Conservation (phyloP, 2,797 vertebrate species). For the Poeciliopsis turneri region DNA sequence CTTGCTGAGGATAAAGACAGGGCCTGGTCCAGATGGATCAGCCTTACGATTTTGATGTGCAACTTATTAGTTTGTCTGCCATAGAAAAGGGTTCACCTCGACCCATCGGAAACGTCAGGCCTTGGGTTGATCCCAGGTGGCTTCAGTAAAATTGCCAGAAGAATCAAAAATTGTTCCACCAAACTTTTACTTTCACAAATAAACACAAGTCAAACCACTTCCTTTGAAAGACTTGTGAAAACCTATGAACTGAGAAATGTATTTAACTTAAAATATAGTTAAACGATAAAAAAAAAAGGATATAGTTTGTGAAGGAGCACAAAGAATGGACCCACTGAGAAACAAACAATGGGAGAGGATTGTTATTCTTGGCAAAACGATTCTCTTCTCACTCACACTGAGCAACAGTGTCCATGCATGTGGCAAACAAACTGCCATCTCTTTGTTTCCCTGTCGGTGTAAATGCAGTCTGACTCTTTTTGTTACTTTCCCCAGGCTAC, state of each 20-base stretch:
- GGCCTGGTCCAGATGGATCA: too few species aligned
- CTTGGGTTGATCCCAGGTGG: too few species aligned
- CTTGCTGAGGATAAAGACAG: too few species aligned
- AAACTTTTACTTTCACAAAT: too few species aligned
- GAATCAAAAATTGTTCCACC: too few species aligned
- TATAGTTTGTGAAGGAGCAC: neutral
- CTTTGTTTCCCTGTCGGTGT: conserved; percentile 53
- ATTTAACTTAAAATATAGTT: neutral
- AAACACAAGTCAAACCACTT: too few species aligned
- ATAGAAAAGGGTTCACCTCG: too few species aligned
- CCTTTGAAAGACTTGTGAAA: neutral
- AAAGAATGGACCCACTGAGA: conserved; percentile 13
- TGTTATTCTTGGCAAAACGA: conserved; percentile 42
- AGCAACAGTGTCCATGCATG: conserved; percentile 44
- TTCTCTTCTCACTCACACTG: conserved; percentile 43
- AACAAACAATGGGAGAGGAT: conserved; percentile 14
- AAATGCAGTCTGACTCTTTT: conserved; percentile 54
- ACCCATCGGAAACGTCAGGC: too few species aligned
- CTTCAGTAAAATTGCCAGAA: too few species aligned
- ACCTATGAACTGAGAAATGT: too few species aligned
- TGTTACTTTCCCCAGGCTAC: conserved; percentile 27
- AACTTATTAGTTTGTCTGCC: too few species aligned
- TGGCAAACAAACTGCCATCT: conserved; percentile 52
- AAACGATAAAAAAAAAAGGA: neutral
- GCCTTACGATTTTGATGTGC: too few species aligned